Evolutionary conservation across 1,140 invertebrate genomes (phyloP), one percentile per base, ranked within the genome.

Genomic region (Trichonephila inaurata): DNA sequence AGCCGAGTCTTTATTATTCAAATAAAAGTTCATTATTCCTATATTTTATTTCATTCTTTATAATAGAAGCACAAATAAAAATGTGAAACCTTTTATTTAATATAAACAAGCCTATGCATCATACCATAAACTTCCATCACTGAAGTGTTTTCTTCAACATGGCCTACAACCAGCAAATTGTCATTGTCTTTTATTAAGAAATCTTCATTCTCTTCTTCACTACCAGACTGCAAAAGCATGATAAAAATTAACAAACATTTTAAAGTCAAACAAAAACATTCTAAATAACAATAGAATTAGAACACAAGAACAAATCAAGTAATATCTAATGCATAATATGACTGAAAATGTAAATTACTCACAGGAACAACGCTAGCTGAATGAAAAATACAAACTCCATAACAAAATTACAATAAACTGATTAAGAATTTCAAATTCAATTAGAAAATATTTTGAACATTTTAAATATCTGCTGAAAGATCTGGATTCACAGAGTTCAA

Each of bases 101-200:
- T 51, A 10, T 51, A 51, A 51, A 12, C 51, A 51, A 51, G 7
- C 51, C 51, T 10, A 12, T 51, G 5, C 66, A 61, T 28, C 96
- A 96, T 96, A 98, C 98, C 97, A 97, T 98, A 97, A 83, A 99
- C 97, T 97, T 99, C 98, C 94, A 99, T 96, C 88, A 97, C 96
- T 95, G 97, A 97, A 33, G 97, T 97, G 96, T 98, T 98, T 94
- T 97, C 97, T 95, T 98, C 97, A 21, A 98, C 97, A 58, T 92
- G 98, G 0, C 98, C 98, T n/a, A 98, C 97, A 21, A 98, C 95
- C 51, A 99, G 96, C n/a, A 99, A 96, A 96, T 99, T 99, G 95
- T 99, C 99, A 95, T 97, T 97, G n/a, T 97, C 96, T 96, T 98
- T 98, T 44, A 99, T 98, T 60, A 97, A 96, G 95, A 98, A 98